Evolutionary conservation across 1,140 invertebrate genomes (phyloP).

Genomic region (Bombyx mandarina): DNA sequence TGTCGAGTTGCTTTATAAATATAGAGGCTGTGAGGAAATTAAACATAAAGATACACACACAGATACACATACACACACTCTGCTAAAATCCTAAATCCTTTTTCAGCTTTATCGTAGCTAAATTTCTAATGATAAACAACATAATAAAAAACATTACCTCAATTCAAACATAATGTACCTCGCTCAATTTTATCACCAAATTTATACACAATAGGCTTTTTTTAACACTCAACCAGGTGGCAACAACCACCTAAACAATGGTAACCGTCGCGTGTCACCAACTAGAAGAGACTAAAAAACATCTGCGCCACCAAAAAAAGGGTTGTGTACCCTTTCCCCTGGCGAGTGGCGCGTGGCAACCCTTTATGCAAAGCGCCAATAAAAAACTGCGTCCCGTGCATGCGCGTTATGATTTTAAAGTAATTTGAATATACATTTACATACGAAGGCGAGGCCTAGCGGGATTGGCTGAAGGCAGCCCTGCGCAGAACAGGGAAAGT

Average conservation of each 20-base stretch:
- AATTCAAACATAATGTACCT: background rate
- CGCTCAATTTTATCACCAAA: too few relatives aligned
- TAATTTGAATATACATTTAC: slow-evolving; percentile 67
- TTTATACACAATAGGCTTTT: background rate
- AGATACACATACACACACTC: too few relatives aligned
- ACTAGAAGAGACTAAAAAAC: slow-evolving; percentile 41
- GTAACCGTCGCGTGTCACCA: slow-evolving; percentile 32
- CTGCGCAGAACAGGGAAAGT: slow-evolving; percentile 32
- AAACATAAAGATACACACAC: too few relatives aligned
- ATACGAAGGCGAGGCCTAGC: slow-evolving; percentile 26
- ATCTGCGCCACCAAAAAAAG: slow-evolving; percentile 53
- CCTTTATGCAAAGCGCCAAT: slow-evolving; percentile 53
- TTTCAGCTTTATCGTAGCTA: too few relatives aligned
- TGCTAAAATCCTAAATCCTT: too few relatives aligned
- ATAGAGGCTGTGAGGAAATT: too few relatives aligned
- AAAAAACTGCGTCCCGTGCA: slow-evolving; percentile 52
- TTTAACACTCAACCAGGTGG: background rate
- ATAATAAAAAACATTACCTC: background rate
- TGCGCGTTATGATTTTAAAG: slow-evolving; percentile 64
- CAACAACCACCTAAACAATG: slow-evolving; percentile 11
- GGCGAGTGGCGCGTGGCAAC: slow-evolving; percentile 2
- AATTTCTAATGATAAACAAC: too few relatives aligned
- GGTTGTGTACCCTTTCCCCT: slow-evolving; percentile 20
- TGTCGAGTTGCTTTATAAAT: too few relatives aligned
- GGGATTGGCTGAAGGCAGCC: slow-evolving; percentile 44